Percentiles rank a stretch among this genome's conserved stretches.
These are phyloP conservation scores for Lipophrys pholis DNA, from an alignment of 2,113 vertebrate species.

Conservation along the genomic window DNA sequence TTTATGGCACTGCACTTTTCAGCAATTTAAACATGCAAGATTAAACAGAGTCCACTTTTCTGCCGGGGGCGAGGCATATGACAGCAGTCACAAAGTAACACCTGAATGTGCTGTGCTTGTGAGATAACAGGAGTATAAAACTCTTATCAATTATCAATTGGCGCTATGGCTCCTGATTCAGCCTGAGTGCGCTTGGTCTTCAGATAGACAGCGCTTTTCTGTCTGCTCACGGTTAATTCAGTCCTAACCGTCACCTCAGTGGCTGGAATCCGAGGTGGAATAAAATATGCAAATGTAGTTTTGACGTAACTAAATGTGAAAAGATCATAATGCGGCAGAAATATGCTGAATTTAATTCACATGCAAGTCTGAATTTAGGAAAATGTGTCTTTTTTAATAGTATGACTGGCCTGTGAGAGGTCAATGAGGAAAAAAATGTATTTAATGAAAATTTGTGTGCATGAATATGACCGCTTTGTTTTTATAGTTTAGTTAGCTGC, in stretches of 20 bases:
- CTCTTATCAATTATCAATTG: conserved; percentile 24
- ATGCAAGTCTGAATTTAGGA: no score
- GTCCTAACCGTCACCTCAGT: conserved; percentile 16
- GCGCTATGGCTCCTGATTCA: conserved; percentile 46
- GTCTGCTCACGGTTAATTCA: not conserved
- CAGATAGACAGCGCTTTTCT: not conserved
- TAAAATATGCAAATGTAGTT: not conserved
- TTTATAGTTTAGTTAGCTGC: no score
- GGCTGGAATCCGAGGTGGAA: not conserved
- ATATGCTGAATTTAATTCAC: no score
- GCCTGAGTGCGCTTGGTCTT: conserved; percentile 13
- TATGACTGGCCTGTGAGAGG: no score
- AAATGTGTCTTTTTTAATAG: no score
- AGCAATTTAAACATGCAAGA: conserved; percentile 45
- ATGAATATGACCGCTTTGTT: no score
- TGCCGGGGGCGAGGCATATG: conserved; percentile 31
- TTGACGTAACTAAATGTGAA: no score
- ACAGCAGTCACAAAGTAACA: conserved; percentile 43
- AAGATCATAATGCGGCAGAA: no score
- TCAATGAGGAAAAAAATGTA: no score
- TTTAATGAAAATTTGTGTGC: no score
- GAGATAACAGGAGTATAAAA: conserved; percentile 49
- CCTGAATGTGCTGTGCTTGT: conserved; percentile 33
- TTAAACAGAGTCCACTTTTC: conserved; percentile 49
- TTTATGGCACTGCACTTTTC: conserved; percentile 46